A percentile compares a stretch with the other conserved stretches of the same genome.
Evolutionary conservation across 2,888 invertebrate species (phyloP).

Genomic region (Apamea anceps): DNA sequence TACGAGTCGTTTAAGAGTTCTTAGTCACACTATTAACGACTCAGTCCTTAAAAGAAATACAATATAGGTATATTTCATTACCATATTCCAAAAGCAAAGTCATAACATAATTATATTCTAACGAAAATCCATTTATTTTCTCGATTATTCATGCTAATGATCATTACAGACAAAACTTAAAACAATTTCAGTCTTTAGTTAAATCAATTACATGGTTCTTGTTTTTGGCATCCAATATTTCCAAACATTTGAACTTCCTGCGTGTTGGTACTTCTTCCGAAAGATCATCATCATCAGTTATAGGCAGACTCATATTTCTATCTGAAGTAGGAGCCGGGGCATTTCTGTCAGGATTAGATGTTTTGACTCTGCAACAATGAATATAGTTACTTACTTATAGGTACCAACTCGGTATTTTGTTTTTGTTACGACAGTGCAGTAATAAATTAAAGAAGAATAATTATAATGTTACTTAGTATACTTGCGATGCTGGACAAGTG

Average conservation of each 20-base stretch:
- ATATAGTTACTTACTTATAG: not conserved
- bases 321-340: no score
- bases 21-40: not conserved
- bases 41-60: not conserved
- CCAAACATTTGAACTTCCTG: conserved; percentile 64
- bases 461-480: not conserved
- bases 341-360: not conserved
- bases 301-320: not conserved
- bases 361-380: conserved; percentile 37
- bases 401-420: not conserved
- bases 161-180: not conserved
- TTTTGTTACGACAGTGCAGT: not conserved
- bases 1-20: not conserved
- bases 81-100: not conserved
- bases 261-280: not conserved
- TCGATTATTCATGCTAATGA: no score
- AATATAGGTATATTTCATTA: not conserved
- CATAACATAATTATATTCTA: not conserved
- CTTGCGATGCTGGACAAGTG: not conserved
- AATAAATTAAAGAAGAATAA: not conserved
- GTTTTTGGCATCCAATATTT: conserved; percentile 56
- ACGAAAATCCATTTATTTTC: conserved; percentile 6
- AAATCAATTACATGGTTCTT: conserved; percentile 60
- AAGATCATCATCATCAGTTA: not conserved
- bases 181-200: conserved; percentile 45